Conservation (phyloP, 1,140 invertebrate species). For the Drosophila kurseongensis region DNA sequence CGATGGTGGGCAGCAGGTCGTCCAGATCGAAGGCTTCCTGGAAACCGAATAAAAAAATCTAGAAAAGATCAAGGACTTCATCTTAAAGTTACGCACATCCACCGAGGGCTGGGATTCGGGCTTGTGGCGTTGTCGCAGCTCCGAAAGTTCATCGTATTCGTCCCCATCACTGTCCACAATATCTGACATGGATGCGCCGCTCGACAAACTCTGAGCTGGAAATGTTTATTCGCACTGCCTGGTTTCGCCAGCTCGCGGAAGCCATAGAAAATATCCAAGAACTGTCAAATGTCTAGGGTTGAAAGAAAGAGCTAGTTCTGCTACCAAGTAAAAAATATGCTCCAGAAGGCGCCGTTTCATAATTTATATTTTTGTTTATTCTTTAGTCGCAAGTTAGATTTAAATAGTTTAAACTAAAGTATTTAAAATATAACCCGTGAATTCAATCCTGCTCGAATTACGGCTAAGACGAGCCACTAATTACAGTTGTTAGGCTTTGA, state of each 20-base stretch:
- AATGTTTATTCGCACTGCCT: constrained; percentile 28
- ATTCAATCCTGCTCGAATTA: constrained; percentile 51
- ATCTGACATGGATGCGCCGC: constrained; percentile 51
- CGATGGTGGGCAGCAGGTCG: constrained; percentile 92
- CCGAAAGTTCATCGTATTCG: constrained; percentile 71
- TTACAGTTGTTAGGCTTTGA: constrained; percentile 60
- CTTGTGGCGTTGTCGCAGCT: constrained; percentile 59
- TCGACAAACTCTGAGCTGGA: constrained; percentile 26
- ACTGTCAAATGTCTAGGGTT: constrained; percentile 35
- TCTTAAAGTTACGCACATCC: constrained; percentile 44
- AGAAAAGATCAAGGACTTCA: too few relatives aligned
- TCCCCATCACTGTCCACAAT: constrained; percentile 66
- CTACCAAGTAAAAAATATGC: neutral
- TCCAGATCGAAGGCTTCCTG: constrained; percentile 90
- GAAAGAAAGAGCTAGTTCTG: constrained; percentile 20
- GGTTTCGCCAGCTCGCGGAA: constrained; percentile 6
- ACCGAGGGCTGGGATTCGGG: constrained; percentile 54
- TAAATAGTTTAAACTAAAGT: constrained; percentile 74
- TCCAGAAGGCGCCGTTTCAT: constrained; percentile 13
- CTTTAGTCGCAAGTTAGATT: constrained; percentile 61
- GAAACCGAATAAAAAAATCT: neutral
- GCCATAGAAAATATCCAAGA: constrained; percentile 19
- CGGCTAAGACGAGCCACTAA: constrained; percentile 46
- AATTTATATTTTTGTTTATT: constrained; percentile 59
- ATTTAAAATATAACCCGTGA: constrained; percentile 74